These are phyloP conservation scores for Heliconius hortense DNA, from an alignment of 2,888 invertebrate species.

Conservation along the genomic window DNA sequence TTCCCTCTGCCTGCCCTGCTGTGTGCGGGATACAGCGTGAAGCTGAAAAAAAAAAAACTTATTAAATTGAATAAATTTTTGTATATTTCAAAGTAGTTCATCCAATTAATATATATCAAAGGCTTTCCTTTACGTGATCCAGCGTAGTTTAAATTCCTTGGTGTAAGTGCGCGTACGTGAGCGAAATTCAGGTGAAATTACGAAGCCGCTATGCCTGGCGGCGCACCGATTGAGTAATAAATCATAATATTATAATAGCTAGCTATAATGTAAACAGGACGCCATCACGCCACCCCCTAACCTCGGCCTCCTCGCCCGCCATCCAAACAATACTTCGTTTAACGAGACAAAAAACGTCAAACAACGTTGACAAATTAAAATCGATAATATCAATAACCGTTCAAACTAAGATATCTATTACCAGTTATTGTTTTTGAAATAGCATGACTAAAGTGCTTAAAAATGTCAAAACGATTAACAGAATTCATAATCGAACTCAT, in stretches of 20 bases:
- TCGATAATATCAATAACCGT: constrained; percentile 38
- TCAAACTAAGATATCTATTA: constrained; percentile 1
- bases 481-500: background rate
- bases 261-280: constrained; percentile 73
- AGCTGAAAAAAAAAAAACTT: no score
- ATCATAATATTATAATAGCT: constrained; percentile 78
- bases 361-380: constrained; percentile 48
- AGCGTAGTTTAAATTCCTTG: constrained; percentile 72
- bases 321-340: constrained; percentile 53
- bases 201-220: constrained; percentile 53
- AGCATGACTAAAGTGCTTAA: background rate
- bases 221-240: constrained; percentile 76
- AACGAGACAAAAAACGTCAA: constrained; percentile 56
- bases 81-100: constrained; percentile 20
- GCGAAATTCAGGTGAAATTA: constrained; percentile 71
- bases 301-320: constrained; percentile 47
- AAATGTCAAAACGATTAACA: background rate
- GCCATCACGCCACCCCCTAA: constrained; percentile 49
- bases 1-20: no score
- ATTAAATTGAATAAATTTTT: constrained; percentile 14
- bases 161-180: constrained; percentile 59
- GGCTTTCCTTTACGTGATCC: constrained; percentile 66
- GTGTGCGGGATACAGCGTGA: no score
- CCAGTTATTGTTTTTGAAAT: background rate
- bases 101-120: constrained; percentile 61